These are phyloP conservation scores for Coremacera marginata DNA, from an alignment of 2,888 invertebrate genomes.

Conservation along the genomic window DNA sequence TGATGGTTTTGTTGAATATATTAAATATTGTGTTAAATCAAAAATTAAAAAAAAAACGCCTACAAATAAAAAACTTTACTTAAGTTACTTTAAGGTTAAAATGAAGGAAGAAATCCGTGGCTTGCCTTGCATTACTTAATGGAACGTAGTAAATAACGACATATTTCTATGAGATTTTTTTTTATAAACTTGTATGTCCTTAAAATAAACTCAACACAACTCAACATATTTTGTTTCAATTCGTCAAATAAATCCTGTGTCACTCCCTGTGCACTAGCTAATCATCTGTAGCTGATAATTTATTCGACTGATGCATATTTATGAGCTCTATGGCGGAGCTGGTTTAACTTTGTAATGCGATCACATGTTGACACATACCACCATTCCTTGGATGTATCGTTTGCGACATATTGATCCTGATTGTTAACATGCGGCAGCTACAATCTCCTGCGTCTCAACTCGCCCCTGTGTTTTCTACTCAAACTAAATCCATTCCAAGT, in stretches of 20 bases:
- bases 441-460: not conserved
- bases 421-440: not conserved
- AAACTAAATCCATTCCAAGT: not conserved
- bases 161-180: too few species aligned
- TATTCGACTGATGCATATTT: constrained; percentile 12
- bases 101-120: too few species aligned
- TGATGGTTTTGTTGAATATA: too few species aligned
- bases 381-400: not conserved
- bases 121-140: too few species aligned
- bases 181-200: too few species aligned
- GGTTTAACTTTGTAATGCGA: constrained; percentile 9
- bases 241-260: not conserved
- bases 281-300: constrained; percentile 1
- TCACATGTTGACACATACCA: constrained; percentile 33
- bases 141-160: too few species aligned
- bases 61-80: too few species aligned
- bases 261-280: not conserved
- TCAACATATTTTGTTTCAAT: too few species aligned
- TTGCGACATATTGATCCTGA: constrained; percentile 20
- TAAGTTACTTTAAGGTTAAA: too few species aligned
- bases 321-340: not conserved
- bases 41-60: too few species aligned
- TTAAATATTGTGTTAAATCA: too few species aligned
- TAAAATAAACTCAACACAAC: too few species aligned
- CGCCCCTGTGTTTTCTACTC: not conserved